Percentiles rank a stretch among this genome's conserved stretches.
phyloP scores from a whole-genome alignment of 2,888 invertebrate genomes.

The Catotricha subobsoleta region DNA sequence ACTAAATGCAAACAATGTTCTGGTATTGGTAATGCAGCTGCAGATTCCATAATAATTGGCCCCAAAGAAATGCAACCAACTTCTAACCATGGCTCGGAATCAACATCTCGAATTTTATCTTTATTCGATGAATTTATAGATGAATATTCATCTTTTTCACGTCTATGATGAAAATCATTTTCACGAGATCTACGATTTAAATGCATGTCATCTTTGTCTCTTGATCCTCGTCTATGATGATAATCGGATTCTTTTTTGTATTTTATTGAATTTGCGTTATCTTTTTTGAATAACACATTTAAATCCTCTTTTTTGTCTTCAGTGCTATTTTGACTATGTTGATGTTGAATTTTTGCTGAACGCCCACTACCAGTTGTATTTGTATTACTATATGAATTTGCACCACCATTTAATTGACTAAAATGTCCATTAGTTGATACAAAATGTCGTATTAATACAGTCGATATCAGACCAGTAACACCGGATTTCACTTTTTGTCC shows the following conservation, averaged over 20 bases:
- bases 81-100: conserved; percentile 70
- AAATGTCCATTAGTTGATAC: conserved; percentile 38
- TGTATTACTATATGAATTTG: conserved; percentile 40
- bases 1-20: conserved; percentile 58
- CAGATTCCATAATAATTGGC: conserved; percentile 76
- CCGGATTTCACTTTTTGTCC: conserved; percentile 81
- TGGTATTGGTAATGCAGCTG: conserved; percentile 58
- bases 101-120: conserved; percentile 13
- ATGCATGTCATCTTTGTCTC: conserved; percentile 13
- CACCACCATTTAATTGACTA: conserved; percentile 18
- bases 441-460: conserved; percentile 48
- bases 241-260: conserved; percentile 11
- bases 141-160: conserved; percentile 17
- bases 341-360: conserved; percentile 22
- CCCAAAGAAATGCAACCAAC: conserved; percentile 80
- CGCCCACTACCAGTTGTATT: conserved; percentile 41
- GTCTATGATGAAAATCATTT: conserved; percentile 21
- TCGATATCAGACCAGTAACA: conserved; percentile 67
- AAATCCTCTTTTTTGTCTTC: conserved; percentile 17
- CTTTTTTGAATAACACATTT: conserved; percentile 10
- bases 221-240: conserved; percentile 24
- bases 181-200: conserved; percentile 15
- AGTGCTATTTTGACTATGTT: conserved; percentile 8
- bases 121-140: conserved; percentile 11
- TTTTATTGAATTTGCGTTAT: conserved; percentile 9